A percentile compares a stretch with the other conserved stretches of the same genome.
phyloP scores from a whole-genome alignment of 2,888 invertebrate species.

The Linnaemya tessellans region DNA sequence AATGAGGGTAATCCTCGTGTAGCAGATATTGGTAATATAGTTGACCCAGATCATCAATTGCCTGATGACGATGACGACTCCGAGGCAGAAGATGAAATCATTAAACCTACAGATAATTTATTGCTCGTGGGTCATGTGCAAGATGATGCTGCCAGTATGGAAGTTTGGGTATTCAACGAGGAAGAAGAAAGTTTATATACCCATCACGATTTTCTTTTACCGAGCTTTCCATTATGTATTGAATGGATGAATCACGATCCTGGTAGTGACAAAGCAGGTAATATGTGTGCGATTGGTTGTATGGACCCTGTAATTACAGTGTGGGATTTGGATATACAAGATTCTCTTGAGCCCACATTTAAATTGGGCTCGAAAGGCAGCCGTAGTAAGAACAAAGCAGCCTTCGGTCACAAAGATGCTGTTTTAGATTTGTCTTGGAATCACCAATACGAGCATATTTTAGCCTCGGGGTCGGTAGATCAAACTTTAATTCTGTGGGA shows the following conservation, averaged over 20 bases:
- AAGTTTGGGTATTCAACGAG: constrained; percentile 97
- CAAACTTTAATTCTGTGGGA: constrained; percentile 95
- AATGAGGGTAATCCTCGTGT: constrained; percentile 83
- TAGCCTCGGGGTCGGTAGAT: constrained; percentile 97
- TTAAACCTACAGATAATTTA: constrained; percentile 94
- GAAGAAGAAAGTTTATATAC: constrained; percentile 94
- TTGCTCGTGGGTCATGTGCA: constrained; percentile 93
- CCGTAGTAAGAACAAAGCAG: constrained; percentile 88
- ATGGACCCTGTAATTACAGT: constrained; percentile 97
- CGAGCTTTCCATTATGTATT: constrained; percentile 94
- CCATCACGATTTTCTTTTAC: constrained; percentile 95
- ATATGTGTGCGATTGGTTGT: constrained; percentile 95
- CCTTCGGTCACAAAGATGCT: constrained; percentile 93
- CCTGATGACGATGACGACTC: constrained; percentile 85
- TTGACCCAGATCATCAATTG: constrained; percentile 79
- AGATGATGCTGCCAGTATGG: constrained; percentile 93
- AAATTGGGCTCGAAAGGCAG: constrained; percentile 90
- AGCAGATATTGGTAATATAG: constrained; percentile 83
- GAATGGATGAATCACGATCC: constrained; percentile 97
- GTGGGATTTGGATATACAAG: constrained; percentile 98
- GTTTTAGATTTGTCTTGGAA: constrained; percentile 97
- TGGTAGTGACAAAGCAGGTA: constrained; percentile 88
- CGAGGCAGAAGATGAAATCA: constrained; percentile 94
- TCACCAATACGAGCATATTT: constrained; percentile 89
- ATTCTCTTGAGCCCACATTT: constrained; percentile 94